These are phyloP conservation scores for Lasioglossum zephyrum DNA, from an alignment of 2,888 invertebrate species.

Conservation along the genomic window DNA sequence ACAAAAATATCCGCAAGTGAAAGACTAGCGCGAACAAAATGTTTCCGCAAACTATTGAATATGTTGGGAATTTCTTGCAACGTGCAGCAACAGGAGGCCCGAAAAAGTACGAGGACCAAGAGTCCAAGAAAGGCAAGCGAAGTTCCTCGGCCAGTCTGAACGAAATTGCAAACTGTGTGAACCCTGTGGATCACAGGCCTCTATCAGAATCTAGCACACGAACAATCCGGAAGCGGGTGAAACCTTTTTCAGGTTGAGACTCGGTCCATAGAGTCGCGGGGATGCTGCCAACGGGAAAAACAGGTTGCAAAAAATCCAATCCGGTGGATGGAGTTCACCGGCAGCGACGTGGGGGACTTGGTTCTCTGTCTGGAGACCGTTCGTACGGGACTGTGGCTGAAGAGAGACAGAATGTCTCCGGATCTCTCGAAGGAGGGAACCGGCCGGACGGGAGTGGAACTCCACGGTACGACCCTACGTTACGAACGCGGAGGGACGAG, in stretches of 20 bases:
- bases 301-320: slow-evolving; percentile 16
- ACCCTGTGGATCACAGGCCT: neutral
- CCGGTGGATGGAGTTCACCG: slow-evolving; percentile 11
- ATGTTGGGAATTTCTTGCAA: neutral
- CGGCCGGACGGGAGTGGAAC: slow-evolving; percentile 65
- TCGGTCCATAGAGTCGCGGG: neutral
- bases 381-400: neutral
- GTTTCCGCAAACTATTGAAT: neutral
- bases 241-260: neutral
- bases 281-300: neutral
- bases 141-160: neutral
- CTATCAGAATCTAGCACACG: neutral
- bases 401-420: slow-evolving; percentile 13
- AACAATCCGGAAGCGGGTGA: neutral
- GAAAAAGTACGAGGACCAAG: neutral
- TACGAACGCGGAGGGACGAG: slow-evolving; percentile 39
- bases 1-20: neutral
- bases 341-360: neutral
- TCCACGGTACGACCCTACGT: slow-evolving; percentile 65
- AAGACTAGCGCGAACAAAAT: neutral
- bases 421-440: slow-evolving; percentile 62
- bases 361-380: neutral
- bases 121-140: neutral
- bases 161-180: neutral
- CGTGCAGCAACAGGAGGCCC: neutral